These are phyloP conservation scores for Orthosia gothica DNA, from an alignment of 2,888 invertebrate genomes.

Conservation along the genomic window DNA sequence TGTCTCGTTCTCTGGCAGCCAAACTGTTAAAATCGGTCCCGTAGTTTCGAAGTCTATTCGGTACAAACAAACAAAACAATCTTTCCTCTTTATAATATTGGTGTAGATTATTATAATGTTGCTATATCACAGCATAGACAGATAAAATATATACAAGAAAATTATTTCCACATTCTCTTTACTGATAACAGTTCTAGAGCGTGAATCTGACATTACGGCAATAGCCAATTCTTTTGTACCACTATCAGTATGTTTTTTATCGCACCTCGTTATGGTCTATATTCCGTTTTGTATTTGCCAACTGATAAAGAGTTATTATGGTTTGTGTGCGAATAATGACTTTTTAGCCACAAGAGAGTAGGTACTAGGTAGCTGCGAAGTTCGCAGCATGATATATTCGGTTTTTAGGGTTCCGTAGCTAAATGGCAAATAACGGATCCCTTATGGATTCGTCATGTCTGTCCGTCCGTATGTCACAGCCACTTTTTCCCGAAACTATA, in stretches of 20 bases:
- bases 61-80: no score
- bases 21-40: no score
- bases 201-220: constrained; percentile 50
- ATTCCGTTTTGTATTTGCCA: constrained; percentile 69
- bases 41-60: no score
- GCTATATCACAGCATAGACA: constrained; percentile 4
- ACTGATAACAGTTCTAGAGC: constrained; percentile 55
- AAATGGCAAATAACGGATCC: no score
- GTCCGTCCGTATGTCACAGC: no score
- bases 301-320: constrained; percentile 69
- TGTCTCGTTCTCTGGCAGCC: no score
- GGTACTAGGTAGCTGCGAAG: constrained; percentile 1
- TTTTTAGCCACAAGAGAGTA: constrained; percentile 40
- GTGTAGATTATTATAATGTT: constrained; percentile 12
- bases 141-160: constrained; percentile 33
- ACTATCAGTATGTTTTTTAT: constrained; percentile 72
- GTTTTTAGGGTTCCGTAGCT: no score
- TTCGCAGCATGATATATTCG: constrained; percentile 41
- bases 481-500: no score
- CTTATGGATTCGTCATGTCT: no score
- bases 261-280: constrained; percentile 64
- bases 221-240: constrained; percentile 72
- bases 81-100: no score
- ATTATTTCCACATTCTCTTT: constrained; percentile 28
- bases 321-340: constrained; percentile 57